Evolutionary conservation across 1,140 invertebrate genomes (phyloP), one percentile per base, ranked within the genome.

Genomic region (Chrysomallon squamiferum): DNA sequence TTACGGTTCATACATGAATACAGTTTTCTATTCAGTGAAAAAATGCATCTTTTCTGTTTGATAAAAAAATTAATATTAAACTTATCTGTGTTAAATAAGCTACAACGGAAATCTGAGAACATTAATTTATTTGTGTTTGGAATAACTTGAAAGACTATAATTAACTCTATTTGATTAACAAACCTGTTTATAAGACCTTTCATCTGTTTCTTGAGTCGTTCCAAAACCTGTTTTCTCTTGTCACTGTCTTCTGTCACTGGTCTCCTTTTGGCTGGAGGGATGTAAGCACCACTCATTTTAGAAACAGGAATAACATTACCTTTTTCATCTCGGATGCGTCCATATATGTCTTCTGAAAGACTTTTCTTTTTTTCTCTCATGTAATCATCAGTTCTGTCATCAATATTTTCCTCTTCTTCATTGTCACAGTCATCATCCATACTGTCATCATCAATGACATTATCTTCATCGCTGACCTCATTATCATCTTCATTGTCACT

Each of bases 291-390:
- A n/a, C 61, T 62, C 32, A 62, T 62, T 58, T 59, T 67, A 75
- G 87, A n/a, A 30, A 43, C 87, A 77, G 88, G 86, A 30, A 95
- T 84, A 73, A 95, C 82, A 79, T 92, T 91, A 4, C 95, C 95
- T 68, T 92, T 86, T 79, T 90, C 90, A 80, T 93, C 91, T 75
- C 92, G 88, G 70, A 92, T 88, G 68, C 95, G 87, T 2, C 95
- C 95, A 88, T 98, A 98, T 81, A 98, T 97, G 87, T 98, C 95
- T 88, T 97, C 95, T 89, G 92, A 94, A 30, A 85, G 32, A 32
- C 85, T 72, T 3, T 76, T 69, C 49, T 84, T 73, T 41, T 76
- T 63, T 64, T 75, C 68, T 43, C 71, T 33, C 63, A 58, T 57
- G 43, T 64, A 64, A 62, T 68, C 56, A 70, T 50, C 30, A 20